Evolutionary conservation across 2,113 vertebrate species (phyloP).

Genomic region (Macroglossus sobrinus): DNA sequence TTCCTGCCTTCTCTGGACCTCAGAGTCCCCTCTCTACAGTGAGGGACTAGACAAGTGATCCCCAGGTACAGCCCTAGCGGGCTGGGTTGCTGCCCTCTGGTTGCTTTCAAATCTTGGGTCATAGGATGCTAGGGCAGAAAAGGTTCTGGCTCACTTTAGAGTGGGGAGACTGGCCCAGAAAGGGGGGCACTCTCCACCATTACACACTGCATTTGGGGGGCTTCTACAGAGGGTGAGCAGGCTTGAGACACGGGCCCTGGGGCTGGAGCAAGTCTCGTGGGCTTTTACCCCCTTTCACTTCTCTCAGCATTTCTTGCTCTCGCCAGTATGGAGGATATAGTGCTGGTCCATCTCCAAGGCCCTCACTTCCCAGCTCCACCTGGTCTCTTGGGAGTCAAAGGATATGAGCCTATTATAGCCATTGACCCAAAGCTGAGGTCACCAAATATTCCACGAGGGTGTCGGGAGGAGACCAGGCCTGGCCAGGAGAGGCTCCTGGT

Average conservation of each 20-base stretch:
- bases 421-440: neutral
- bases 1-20: neutral
- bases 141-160: neutral
- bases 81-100: neutral
- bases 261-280: neutral
- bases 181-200: neutral
- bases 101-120: neutral
- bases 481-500: rapidly evolving
- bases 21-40: neutral
- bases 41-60: neutral
- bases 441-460: neutral
- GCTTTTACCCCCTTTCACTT: neutral
- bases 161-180: neutral
- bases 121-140: neutral
- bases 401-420: neutral
- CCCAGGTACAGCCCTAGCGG: neutral
- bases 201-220: too few species aligned
- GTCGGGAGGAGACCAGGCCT: neutral
- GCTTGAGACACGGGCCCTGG: neutral
- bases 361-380: neutral
- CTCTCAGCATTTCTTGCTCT: neutral
- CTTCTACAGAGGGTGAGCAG: neutral
- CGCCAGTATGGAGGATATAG: neutral
- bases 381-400: neutral
- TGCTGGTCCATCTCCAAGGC: neutral